A percentile compares a stretch with the other conserved stretches of the same genome.
These are phyloP conservation scores for Oncorhynchus masou DNA, from an alignment of 2,113 vertebrate genomes.

Conservation along the genomic window DNA sequence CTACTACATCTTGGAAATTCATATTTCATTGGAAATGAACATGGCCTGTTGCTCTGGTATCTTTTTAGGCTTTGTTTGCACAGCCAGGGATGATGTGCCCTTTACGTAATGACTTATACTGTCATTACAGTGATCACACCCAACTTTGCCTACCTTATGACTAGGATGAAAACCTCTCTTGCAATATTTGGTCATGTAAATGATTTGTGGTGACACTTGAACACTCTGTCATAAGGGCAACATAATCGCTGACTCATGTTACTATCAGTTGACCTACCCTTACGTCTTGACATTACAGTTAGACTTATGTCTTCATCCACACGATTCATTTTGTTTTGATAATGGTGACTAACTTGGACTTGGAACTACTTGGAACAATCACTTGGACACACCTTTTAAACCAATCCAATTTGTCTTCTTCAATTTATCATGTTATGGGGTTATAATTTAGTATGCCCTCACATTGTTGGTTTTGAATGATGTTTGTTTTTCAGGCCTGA, in stretches of 20 bases:
- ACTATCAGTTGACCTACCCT: constrained; percentile 3
- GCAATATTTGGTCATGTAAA: neutral
- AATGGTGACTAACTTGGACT: neutral
- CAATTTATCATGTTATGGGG: neutral
- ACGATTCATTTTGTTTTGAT: neutral
- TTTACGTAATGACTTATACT: constrained; percentile 13
- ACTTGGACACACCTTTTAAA: neutral
- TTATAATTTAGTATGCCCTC: neutral
- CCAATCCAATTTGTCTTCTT: neutral
- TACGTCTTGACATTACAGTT: neutral
- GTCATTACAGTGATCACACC: constrained; percentile 5
- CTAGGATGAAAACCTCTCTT: neutral
- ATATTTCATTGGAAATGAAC: neutral
- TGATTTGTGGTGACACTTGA: too few relatives aligned
- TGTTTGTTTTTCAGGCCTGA: neutral
- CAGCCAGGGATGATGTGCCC: neutral
- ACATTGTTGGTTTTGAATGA: neutral
- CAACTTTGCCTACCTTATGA: neutral
- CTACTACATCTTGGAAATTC: too few relatives aligned
- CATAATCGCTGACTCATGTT: neutral
- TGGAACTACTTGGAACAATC: neutral
- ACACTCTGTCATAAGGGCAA: too few relatives aligned
- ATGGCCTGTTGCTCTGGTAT: neutral
- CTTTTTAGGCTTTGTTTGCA: neutral
- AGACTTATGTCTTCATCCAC: neutral